phyloP scores from a whole-genome alignment of 1,140 invertebrate species.

The Sweltsa coloradensis region DNA sequence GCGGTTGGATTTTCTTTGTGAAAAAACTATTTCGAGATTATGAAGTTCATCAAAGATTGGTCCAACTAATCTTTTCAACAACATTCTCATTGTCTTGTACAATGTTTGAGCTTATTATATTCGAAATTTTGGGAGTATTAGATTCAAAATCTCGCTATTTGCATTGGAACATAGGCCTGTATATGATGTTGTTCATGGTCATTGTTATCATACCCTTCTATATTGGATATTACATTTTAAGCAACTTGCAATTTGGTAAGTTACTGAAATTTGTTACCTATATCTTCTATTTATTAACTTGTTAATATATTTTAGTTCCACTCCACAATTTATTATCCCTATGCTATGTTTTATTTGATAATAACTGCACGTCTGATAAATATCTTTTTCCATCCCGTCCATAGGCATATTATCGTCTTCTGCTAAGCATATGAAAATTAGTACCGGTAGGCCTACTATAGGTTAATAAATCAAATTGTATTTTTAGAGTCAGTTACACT shows the following conservation, averaged over 20 bases:
- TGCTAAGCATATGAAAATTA: no score
- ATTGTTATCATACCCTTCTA: slow-evolving; percentile 96
- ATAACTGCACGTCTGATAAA: no score
- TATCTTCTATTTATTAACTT: no score
- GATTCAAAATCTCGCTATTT: slow-evolving; percentile 87
- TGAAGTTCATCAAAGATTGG: slow-evolving; percentile 89
- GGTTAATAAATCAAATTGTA: no score
- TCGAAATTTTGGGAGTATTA: slow-evolving; percentile 93
- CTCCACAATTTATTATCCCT: no score
- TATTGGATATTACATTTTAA: slow-evolving; percentile 89
- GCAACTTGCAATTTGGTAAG: slow-evolving; percentile 82
- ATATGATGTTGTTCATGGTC: slow-evolving; percentile 85
- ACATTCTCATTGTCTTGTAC: slow-evolving; percentile 97
- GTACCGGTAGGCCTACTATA: no score
- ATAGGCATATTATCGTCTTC: no score
- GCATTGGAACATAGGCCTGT: slow-evolving; percentile 89
- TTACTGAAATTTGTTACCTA: no score
- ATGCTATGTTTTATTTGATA: no score
- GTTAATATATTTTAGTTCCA: no score
- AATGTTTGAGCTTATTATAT: slow-evolving; percentile 99
- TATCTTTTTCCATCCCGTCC: no score
- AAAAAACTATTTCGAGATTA: slow-evolving; percentile 97
- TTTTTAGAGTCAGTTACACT: no score
- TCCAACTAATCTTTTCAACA: slow-evolving; percentile 92
- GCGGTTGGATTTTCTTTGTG: slow-evolving; percentile 98